Evolutionary conservation across 2,113 vertebrate species (phyloP).

Genomic region (Perca schrenkii): DNA sequence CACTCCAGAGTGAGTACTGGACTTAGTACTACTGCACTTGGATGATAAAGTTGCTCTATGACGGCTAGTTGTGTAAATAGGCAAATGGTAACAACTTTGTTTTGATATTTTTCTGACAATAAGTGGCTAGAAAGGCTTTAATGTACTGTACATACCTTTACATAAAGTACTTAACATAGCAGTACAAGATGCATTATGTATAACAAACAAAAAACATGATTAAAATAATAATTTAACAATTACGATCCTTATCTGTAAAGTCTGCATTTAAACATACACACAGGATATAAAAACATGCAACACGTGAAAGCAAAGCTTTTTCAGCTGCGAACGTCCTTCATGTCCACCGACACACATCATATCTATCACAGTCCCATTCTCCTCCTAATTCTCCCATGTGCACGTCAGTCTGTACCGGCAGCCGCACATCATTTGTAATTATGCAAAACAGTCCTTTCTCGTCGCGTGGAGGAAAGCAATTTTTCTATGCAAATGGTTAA

Average conservation of each 20-base stretch:
- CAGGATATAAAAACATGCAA: not conserved
- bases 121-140: not conserved
- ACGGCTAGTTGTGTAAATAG: no score
- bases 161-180: no score
- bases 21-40: not conserved
- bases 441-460: slow-evolving; percentile 87
- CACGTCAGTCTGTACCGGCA: slow-evolving; percentile 80
- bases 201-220: not conserved
- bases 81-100: not conserved
- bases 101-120: not conserved
- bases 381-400: slow-evolving; percentile 80
- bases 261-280: not conserved
- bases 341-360: slow-evolving; percentile 31
- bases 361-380: slow-evolving; percentile 43
- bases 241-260: not conserved
- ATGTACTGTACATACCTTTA: no score
- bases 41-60: no score
- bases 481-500: slow-evolving; percentile 91
- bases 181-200: no score
- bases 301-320: not conserved
- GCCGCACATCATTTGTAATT: slow-evolving; percentile 89
- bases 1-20: not conserved
- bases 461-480: slow-evolving; percentile 86
- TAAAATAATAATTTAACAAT: not conserved
- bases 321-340: not conserved